phyloP scores from a whole-genome alignment of 2,888 invertebrate genomes.

The Allolobophora icterica region DNA sequence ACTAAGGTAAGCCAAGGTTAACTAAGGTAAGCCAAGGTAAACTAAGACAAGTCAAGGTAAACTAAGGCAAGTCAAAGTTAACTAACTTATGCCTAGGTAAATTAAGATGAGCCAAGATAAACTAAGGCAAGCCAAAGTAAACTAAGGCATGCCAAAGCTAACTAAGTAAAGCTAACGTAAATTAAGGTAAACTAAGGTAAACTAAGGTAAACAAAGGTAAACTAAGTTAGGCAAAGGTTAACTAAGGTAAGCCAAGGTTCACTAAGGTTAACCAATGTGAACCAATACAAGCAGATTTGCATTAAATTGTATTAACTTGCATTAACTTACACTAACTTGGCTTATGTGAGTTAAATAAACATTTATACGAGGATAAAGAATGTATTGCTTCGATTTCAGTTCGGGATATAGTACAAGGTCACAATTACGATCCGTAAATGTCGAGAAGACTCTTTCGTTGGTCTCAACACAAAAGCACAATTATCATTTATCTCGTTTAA shows the following conservation, averaged over 20 bases:
- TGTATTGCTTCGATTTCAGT: neutral
- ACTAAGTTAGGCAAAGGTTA: too few species aligned
- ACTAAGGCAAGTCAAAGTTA: neutral
- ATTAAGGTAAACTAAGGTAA: too few species aligned
- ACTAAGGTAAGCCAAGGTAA: neutral
- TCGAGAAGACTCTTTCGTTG: neutral
- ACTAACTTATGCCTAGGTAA: neutral
- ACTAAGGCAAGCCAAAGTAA: neutral
- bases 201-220: too few species aligned
- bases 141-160: neutral
- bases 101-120: too few species aligned
- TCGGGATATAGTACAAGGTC: too few species aligned
- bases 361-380: neutral
- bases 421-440: neutral
- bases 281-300: neutral
- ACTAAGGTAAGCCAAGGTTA: too few species aligned
- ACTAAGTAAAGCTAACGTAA: too few species aligned
- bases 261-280: neutral
- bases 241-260: neutral
- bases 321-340: too few species aligned
- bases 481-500: neutral
- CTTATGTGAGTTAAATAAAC: too few species aligned
- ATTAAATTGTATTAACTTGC: too few species aligned
- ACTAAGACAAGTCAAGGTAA: neutral
- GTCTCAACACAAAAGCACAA: neutral